These are phyloP conservation scores for Bilobella aurantiaca DNA, from an alignment of 1,140 invertebrate species.

Conservation along the genomic window DNA sequence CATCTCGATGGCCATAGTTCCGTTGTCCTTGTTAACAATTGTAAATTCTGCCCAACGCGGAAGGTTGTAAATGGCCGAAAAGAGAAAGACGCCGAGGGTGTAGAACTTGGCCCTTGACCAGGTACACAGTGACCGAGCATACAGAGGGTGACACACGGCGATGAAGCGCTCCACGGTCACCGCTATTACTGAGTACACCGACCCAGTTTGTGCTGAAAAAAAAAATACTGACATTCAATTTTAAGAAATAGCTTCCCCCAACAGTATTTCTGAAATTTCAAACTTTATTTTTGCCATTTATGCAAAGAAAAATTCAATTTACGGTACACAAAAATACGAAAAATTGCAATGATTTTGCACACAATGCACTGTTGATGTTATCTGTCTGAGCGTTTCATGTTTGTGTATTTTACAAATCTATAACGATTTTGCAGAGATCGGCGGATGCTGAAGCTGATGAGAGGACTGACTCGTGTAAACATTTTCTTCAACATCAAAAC, in stretches of 20 bases:
- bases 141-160: constrained; percentile 86
- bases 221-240: no score
- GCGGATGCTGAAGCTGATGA: no score
- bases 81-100: constrained; percentile 67
- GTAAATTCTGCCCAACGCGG: constrained; percentile 51
- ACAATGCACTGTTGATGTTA: not conserved
- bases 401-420: not conserved
- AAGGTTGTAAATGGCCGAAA: constrained; percentile 77
- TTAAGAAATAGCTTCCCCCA: no score
- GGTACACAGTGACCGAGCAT: constrained; percentile 77
- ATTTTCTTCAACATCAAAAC: no score
- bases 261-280: no score
- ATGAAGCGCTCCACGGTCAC: constrained; percentile 93
- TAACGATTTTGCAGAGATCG: not conserved
- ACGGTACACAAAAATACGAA: no score
- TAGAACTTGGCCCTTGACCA: constrained; percentile 76
- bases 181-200: constrained; percentile 86
- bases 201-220: constrained; percentile 58
- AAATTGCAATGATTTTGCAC: not conserved
- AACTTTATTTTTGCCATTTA: no score
- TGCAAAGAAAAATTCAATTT: no score
- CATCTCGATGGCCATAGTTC: not conserved
- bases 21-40: constrained; percentile 10
- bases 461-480: no score
- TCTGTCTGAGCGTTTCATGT: no score